Base-by-base conservation (phyloP, 2,888 invertebrate genomes). In the Drosophila anomalata region DNA sequence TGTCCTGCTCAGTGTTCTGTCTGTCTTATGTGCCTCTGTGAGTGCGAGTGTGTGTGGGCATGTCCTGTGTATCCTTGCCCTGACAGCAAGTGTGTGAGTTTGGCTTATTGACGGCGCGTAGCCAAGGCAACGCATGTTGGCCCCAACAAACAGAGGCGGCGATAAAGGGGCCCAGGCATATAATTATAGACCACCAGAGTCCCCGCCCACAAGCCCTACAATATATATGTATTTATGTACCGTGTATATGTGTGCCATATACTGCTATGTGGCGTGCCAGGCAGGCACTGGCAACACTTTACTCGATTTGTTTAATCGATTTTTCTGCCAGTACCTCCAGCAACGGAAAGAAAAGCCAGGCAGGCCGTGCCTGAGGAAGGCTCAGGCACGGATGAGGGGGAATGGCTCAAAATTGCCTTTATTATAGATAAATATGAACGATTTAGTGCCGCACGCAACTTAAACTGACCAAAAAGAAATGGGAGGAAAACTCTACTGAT, bases 271-370 rank as follows among this genome's bases (percentile, higher is more conserved):
- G 57, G 73, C 56, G 50, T 71, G 76, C 76, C 79, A 31, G 72
- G 60, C 66, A 46, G 73, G 62, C 46, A 55, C 68, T 73, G 79
- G 73, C 78, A 80, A 80, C 87, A 84, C 78, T 82, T 87, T 80
- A 73, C 81, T 84, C 82, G 87, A 78, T 79, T 88, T 88, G 88
- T 88, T 88, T 89, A 88, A 88, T 88, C 87, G 87, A 88, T 88
- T 89, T 89, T 88, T 85, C 46, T 69, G 77, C 68, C 68, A 67
- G 67, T 68, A 67, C 57, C 68, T 67, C 50, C 12, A 47, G 22
- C 33, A 24, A 17, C 26, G 42, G 52, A 36, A 52, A 44, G 24
- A 46, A 41, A 24, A 22, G 39, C 17, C n/a, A 47, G 39, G 11
- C 20, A 47, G n/a, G n/a, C n/a, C 14, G 14, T n/a, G 14, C 20